Evolutionary conservation across 2,113 vertebrate genomes (phyloP), one percentile per base, ranked within the genome.

Genomic region (Tupaia tana): DNA sequence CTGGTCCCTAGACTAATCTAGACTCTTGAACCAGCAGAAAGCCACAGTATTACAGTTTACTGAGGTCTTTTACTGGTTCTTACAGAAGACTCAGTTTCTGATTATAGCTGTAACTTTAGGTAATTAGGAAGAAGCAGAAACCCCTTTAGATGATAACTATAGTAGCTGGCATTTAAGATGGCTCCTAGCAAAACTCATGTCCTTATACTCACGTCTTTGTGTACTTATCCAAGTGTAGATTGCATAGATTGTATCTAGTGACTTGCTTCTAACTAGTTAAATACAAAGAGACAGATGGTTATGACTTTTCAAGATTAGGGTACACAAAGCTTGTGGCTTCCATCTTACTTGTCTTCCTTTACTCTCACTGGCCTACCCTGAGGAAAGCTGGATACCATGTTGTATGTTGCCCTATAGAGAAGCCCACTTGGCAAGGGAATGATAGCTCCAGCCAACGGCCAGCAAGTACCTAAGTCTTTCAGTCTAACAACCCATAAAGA

Each of bases 51-150:
- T 82, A 10, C 61, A 14, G 14, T 71, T 90, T 75, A 52, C 16
- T 52, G 58, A 97, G 11, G 70, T 7, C 15, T 91, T 90, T 56
- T 93, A 74, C 54, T 88, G 25, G 67, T 93, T 88, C n/a, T 93
- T 81, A 31, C 6, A 15, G 29, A 96, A 95, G 73, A 77, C 63
- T 77, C 12, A 27, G 29, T 89, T 85, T 91, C 73, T 96, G 56
- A 73, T 56, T 59, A 54, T 54, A 9, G 9, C 31, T 3, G 43
- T 54, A 78, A n/a, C 9, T 61, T 43, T 34, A 34, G 34, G 22
- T 85, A 43, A 81, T 81, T 85, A 18, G 73, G 34, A 70, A 88
- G 86, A 77, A 75, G 20, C 4, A 20, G 12, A 15, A 85, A 43
- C 1, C 2, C 18, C 75, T 67, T 20, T 61, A 29, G n/a, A 18